phyloP scores from a whole-genome alignment of 2,888 invertebrate species.

The Sarcophaga caerulescens region DNA sequence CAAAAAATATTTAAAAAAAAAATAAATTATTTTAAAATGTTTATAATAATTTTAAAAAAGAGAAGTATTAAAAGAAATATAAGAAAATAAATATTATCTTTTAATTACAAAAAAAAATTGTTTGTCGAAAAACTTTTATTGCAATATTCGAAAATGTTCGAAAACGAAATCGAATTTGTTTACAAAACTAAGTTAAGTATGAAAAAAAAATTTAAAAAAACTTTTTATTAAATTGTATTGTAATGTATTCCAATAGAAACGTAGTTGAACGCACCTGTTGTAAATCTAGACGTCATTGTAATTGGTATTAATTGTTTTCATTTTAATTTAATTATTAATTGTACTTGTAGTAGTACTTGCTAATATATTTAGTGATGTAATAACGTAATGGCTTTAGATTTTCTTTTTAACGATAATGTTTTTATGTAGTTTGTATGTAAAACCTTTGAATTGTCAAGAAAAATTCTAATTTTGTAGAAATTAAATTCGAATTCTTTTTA shows the following conservation, averaged over 20 bases:
- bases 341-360: neutral
- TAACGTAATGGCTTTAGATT: too few relatives aligned
- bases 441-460: too few relatives aligned
- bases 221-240: conserved; percentile 2
- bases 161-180: neutral
- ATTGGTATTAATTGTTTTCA: too few relatives aligned
- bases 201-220: neutral
- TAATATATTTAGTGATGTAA: too few relatives aligned
- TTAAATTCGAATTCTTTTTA: too few relatives aligned
- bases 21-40: conserved; percentile 8
- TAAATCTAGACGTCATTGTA: too few relatives aligned
- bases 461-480: too few relatives aligned
- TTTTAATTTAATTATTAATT: neutral
- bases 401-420: too few relatives aligned
- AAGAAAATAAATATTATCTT: conserved; percentile 32
- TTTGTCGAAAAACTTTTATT: conserved; percentile 12
- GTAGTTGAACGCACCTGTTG: neutral
- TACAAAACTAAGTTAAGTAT: conserved; percentile 72
- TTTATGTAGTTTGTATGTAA: too few relatives aligned
- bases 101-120: conserved; percentile 5
- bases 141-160: neutral
- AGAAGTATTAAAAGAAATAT: conserved; percentile 13
- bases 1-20: conserved; percentile 7
- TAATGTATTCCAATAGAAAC: neutral
- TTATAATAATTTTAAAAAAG: conserved; percentile 12